Base-by-base conservation (phyloP, 2,888 invertebrate genomes). In the Eupithecia exiguata region DNA sequence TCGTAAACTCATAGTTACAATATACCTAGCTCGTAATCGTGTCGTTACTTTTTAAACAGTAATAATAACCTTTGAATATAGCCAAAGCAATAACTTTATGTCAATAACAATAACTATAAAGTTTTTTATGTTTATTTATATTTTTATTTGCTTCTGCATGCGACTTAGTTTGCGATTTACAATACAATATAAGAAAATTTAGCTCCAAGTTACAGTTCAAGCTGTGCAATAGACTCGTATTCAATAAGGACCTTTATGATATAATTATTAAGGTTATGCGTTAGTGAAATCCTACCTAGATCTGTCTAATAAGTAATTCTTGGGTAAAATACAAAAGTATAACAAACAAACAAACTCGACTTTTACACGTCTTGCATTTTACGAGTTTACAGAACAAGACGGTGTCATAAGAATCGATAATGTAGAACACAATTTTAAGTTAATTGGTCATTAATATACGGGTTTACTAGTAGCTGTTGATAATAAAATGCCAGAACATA, bases 1-100 rank as follows among this genome's bases (percentile, higher is more conserved):
- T n/a, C n/a, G n/a, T 25, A 12, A 25, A 25, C 12, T 58, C 25
- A 58, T 12, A 18, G 0, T 21, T 53, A 53, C 21, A 21, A 21
- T 12, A 21, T 21, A 14, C 14, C 58, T 12, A 21, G 25, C 58
- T 58, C 25, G 10, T 58, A 21, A 58, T 25, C 25, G 25, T 25
- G 58, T 3, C 10, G 14, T 25, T 25, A 65, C 38, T 65, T n/a
- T 38, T 14, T 36, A 21, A 66, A 66, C 40, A 21, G 82, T 80
- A 84, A 80, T 79, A 77, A 82, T 82, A 82, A 83, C 80, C 82
- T 83, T 84, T 81, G 74, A 77, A 62, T 78, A 77, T 77, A 78
- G 77, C 61, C 49, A 49, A 38, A 68, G 61, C 68, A 46, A 72
- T 79, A 75, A 74, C 77, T 76, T 76, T 62, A 74, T 74, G 74